Evolutionary conservation across 2,797 vertebrate species (phyloP).

Genomic region (Taenioides sp.): DNA sequence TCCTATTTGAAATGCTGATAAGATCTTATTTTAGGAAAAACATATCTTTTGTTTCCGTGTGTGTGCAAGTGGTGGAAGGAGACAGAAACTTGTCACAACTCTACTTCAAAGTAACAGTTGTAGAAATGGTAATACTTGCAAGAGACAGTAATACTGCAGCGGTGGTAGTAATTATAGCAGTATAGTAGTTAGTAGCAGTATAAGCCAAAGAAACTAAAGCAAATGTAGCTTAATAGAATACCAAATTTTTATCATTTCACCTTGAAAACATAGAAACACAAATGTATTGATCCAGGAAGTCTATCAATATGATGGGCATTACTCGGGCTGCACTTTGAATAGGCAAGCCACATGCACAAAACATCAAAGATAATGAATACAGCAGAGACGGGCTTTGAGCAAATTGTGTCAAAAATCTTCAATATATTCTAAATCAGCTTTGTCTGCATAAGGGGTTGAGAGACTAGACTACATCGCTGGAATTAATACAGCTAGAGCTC

Average conservation of each 20-base stretch:
- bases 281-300: conserved; percentile 1
- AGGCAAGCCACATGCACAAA: not conserved
- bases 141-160: no score
- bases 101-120: no score
- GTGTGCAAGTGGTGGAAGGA: not conserved
- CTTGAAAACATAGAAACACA: not conserved
- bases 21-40: not conserved
- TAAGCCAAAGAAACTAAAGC: not conserved
- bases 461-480: not conserved
- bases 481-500: conserved; percentile 21
- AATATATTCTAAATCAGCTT: conserved; percentile 20
- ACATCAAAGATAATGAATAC: not conserved
- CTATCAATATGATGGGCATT: not conserved
- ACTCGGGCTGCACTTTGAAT: not conserved
- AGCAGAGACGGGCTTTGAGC: not conserved
- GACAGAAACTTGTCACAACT: not conserved
- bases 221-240: not conserved
- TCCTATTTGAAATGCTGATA: not conserved
- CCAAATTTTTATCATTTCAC: not conserved
- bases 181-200: not conserved
- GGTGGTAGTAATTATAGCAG: no score
- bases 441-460: conserved; percentile 13
- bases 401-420: conserved; percentile 3
- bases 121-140: no score
- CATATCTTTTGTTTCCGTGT: not conserved